phyloP scores from a whole-genome alignment of 2,888 invertebrate genomes.

The Mechanitis mazaeus region DNA sequence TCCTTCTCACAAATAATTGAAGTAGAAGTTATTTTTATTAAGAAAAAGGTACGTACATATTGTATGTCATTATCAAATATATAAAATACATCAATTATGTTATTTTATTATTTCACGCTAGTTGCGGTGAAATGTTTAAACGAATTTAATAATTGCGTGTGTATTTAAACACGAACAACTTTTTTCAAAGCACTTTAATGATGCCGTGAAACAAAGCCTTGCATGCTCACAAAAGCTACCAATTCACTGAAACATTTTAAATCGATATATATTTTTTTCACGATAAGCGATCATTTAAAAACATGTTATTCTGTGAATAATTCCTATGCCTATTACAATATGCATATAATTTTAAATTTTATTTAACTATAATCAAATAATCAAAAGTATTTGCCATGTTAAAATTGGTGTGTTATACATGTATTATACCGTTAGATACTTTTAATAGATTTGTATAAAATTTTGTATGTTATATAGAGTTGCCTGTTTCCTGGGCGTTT shows the following conservation, averaged over 20 bases:
- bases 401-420: no score
- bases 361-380: no score
- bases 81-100: slow-evolving; percentile 2
- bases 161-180: slow-evolving; percentile 26
- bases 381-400: no score
- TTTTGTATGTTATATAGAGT: slow-evolving; percentile 71
- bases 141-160: slow-evolving; percentile 28
- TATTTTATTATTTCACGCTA: slow-evolving; percentile 24
- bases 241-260: slow-evolving; percentile 28
- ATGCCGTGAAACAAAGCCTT: slow-evolving; percentile 26
- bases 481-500: slow-evolving; percentile 91
- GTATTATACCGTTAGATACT: no score
- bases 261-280: slow-evolving; percentile 25
- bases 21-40: no score
- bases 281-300: slow-evolving; percentile 17
- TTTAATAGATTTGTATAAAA: no score
- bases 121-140: slow-evolving; percentile 25
- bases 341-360: no score
- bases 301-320: slow-evolving; percentile 5
- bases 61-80: no score
- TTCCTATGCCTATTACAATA: not conserved
- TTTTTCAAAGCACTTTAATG: slow-evolving; percentile 27
- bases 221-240: slow-evolving; percentile 29
- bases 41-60: no score
- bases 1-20: no score